Conservation (phyloP, 2,888 invertebrate genomes). For the Dione vanillae region DNA sequence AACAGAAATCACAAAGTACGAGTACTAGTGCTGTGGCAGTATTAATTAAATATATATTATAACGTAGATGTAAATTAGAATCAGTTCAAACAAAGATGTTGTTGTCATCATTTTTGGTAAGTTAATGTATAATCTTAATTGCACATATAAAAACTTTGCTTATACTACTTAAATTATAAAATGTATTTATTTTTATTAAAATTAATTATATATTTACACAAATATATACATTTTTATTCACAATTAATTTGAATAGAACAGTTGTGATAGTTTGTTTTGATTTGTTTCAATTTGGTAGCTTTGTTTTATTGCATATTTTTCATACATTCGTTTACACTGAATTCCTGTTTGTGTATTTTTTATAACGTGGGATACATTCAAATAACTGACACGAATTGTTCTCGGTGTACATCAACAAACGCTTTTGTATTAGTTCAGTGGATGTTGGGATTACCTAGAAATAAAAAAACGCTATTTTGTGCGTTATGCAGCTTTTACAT, state of each 20-base stretch:
- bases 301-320: conserved; percentile 8
- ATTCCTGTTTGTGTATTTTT: background rate
- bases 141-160: background rate
- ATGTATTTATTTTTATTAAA: background rate
- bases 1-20: conserved; percentile 23
- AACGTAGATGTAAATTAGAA: conserved; percentile 14
- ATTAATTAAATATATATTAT: background rate
- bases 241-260: too few species aligned
- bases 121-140: conserved; percentile 37
- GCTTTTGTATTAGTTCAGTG: conserved; percentile 16
- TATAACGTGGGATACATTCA: background rate
- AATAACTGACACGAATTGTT: conserved; percentile 1
- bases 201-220: too few species aligned
- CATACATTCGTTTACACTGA: background rate
- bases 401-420: background rate
- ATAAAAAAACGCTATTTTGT: background rate
- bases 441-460: background rate
- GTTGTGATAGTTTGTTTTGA: too few species aligned
- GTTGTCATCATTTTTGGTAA: conserved; percentile 54
- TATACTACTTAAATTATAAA: background rate
- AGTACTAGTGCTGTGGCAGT: conserved; percentile 26
- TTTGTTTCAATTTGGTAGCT: background rate
- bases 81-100: conserved; percentile 57
- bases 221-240: background rate
- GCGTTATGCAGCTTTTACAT: background rate